phyloP scores from a whole-genome alignment of 2,797 vertebrate species.

The Sphaeramia orbicularis region DNA sequence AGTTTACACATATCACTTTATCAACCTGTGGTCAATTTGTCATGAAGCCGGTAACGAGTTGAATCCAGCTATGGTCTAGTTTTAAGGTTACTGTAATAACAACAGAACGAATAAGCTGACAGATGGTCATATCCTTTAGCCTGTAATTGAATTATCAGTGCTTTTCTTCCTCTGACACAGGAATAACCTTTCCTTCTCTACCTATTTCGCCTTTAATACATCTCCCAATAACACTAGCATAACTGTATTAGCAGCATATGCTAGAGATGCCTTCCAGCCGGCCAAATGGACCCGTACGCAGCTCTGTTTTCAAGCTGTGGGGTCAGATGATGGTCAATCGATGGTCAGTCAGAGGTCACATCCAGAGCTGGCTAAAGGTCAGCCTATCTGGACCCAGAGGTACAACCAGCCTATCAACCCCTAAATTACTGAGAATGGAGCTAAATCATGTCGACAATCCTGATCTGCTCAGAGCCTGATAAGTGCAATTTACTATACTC shows the following conservation, averaged over 20 bases:
- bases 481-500: constrained; percentile 31
- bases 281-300: constrained; percentile 63
- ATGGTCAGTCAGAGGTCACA: constrained; percentile 82
- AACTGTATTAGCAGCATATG: constrained; percentile 92
- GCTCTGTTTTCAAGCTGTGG: constrained; percentile 66
- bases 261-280: constrained; percentile 89
- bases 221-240: constrained; percentile 92
- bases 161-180: constrained; percentile 88
- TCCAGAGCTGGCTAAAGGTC: constrained; percentile 72
- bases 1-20: constrained; percentile 33
- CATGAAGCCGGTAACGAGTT: constrained; percentile 46
- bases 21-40: constrained; percentile 31
- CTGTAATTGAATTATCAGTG: constrained; percentile 88
- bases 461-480: constrained; percentile 45
- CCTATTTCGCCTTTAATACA: constrained; percentile 88
- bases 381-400: constrained; percentile 68
- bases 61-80: constrained; percentile 40
- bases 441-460: constrained; percentile 60
- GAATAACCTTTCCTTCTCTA: constrained; percentile 87
- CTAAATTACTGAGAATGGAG: constrained; percentile 43
- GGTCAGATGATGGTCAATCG: constrained; percentile 86
- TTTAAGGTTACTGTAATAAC: constrained; percentile 46
- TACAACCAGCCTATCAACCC: constrained; percentile 61
- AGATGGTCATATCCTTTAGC: constrained; percentile 71
- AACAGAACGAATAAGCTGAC: constrained; percentile 63